phyloP scores from a whole-genome alignment of 2,797 vertebrate genomes.

The Amniataba percoides region DNA sequence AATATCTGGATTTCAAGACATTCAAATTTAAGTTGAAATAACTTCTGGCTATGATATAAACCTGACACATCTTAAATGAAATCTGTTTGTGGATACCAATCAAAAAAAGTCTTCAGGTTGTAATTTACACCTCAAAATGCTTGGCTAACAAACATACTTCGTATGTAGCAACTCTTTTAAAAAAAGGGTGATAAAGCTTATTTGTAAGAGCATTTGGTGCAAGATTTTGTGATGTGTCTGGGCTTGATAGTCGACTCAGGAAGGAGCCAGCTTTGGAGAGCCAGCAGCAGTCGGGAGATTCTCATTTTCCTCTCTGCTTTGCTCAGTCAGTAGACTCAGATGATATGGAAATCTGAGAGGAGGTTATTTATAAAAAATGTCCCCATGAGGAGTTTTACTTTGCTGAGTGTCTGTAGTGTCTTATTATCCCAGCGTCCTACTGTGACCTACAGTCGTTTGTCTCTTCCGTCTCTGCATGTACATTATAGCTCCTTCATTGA shows the following conservation, averaged over 20 bases:
- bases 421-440: not conserved
- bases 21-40: not conserved
- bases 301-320: not conserved
- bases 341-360: conserved; percentile 25
- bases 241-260: conserved; percentile 2
- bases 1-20: not conserved
- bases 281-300: not conserved
- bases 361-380: conserved; percentile 33
- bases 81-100: not conserved
- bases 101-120: not conserved
- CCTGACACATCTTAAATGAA: not conserved
- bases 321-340: conserved; percentile 4
- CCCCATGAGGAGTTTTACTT: conserved; percentile 1
- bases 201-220: not conserved
- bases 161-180: not conserved
- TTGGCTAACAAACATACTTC: not conserved
- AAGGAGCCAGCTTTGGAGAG: not conserved
- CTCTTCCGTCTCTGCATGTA: not conserved
- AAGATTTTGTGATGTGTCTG: not conserved
- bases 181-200: not conserved
- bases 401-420: not conserved
- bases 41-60: not conserved
- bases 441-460: conserved; percentile 2
- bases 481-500: not conserved
- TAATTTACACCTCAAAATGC: not conserved